Evolutionary conservation across 2,797 vertebrate species (phyloP), one percentile per base, ranked within the genome.

Genomic region (Picus viridis): DNA sequence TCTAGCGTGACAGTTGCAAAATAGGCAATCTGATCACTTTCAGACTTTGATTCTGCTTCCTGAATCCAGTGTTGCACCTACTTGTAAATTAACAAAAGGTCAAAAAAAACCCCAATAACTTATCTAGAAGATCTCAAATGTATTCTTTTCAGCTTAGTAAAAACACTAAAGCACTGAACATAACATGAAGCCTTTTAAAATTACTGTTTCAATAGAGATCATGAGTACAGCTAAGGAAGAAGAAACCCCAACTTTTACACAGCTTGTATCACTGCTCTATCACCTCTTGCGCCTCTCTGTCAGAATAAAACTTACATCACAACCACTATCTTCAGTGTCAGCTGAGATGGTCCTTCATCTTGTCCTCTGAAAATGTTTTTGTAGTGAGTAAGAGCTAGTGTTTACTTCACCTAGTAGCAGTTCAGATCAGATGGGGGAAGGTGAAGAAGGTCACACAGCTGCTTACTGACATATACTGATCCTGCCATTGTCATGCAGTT

Each of bases 361-460:
- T 93, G 90, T 90, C 90, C 72, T 85, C 86, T 78, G 73, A 72
- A 92, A 87, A 87, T 86, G 62, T 68, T 95, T 95, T 10, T 80
- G 82, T 85, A 92, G 65, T 93, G 89, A 96, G 72, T 87, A 95
- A 96, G 79, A 83, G 45, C 86, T 72, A 90, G 41, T 53, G 70
- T 93, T 94, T 95, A 93, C 79, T 80, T 95, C 84, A 89, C 82
- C 84, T 93, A 82, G 72, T 87, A 85, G 54, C 75, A 71, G 79
- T 65, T 94, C 88, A 91, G 77, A 77, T 58, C 49, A 36, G 83
- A 59, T 36, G 34, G 41, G 68, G 64, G 75, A 83, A 78, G 51
- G 68, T 3, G 2, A 59, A 92, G 89, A 89, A 90, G 68, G 78
- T 94, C 90, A 88, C 71, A 20, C 49, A 61, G 86, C 83, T 76